A percentile compares a stretch with the other conserved stretches of the same genome.
phyloP scores from a whole-genome alignment of 2,113 vertebrate species.

The Pelecanoides urinatrix region DNA sequence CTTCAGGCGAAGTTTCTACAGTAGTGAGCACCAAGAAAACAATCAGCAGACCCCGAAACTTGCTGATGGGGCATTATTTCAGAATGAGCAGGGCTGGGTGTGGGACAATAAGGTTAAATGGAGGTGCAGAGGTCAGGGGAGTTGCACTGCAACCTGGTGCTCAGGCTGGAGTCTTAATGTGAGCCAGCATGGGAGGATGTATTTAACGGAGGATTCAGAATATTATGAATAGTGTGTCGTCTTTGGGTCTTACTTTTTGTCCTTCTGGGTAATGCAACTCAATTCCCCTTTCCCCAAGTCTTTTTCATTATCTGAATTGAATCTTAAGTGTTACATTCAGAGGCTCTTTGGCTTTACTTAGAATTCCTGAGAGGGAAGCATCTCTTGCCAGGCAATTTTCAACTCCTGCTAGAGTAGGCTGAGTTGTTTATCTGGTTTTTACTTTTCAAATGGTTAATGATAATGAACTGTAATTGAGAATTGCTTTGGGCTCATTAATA shows the following conservation, averaged over 20 bases:
- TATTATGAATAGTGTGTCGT: neutral
- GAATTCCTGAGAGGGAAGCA: slow-evolving; percentile 36
- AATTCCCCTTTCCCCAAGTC: neutral
- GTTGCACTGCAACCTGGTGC: neutral
- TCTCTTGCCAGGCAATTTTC: slow-evolving; percentile 21
- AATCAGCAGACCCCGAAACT: neutral
- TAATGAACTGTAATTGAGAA: slow-evolving; percentile 46
- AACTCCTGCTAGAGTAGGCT: neutral
- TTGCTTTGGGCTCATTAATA: slow-evolving; percentile 39
- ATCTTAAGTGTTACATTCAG: neutral
- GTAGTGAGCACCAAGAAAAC: neutral
- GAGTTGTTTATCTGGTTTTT: slow-evolving; percentile 12
- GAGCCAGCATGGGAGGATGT: neutral
- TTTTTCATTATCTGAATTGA: slow-evolving; percentile 36
- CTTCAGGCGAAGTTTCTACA: neutral
- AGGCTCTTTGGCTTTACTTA: slow-evolving; percentile 16
- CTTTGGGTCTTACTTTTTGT: neutral
- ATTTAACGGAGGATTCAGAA: neutral
- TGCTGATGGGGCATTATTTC: neutral
- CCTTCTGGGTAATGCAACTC: neutral
- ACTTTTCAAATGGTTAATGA: slow-evolving; percentile 50
- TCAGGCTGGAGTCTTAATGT: neutral
- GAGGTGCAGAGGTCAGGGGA: neutral
- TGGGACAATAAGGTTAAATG: neutral
- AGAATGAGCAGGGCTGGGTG: neutral